These are phyloP conservation scores for Thymelicus sylvestris DNA, from an alignment of 2,888 invertebrate genomes.

Conservation along the genomic window DNA sequence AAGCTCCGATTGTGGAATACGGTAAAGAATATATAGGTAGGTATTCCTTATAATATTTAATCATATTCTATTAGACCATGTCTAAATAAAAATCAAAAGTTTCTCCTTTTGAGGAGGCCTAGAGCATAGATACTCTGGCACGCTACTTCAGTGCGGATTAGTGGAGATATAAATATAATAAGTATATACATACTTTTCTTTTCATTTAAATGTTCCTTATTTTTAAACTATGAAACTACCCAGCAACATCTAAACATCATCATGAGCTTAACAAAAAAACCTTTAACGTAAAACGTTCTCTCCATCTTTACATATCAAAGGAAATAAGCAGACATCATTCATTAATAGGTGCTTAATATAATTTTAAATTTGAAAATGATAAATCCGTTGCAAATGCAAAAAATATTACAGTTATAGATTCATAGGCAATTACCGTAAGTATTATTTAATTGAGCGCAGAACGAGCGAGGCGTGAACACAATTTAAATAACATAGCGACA, in stretches of 20 bases:
- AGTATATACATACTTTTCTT: too few species aligned
- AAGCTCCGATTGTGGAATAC: conserved; percentile 55
- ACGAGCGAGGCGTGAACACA: conserved; percentile 21
- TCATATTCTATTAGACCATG: too few species aligned
- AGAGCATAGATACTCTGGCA: too few species aligned
- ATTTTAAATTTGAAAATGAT: conserved; percentile 9
- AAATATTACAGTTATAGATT: conserved; percentile 15
- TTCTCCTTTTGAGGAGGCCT: too few species aligned
- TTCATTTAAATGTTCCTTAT: background rate
- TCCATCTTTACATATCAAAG: background rate
- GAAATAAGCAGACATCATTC: background rate
- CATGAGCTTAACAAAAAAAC: conserved; percentile 4
- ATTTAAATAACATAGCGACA: conserved; percentile 44
- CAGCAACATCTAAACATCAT: background rate
- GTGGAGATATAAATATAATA: too few species aligned
- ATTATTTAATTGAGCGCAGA: conserved; percentile 25
- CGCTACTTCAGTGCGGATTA: too few species aligned
- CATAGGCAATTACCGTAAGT: conserved; percentile 10
- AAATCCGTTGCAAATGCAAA: background rate
- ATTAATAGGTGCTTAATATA: background rate
- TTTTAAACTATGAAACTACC: background rate
- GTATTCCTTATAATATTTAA: too few species aligned
- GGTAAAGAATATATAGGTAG: conserved; percentile 12
- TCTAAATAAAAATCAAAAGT: too few species aligned
- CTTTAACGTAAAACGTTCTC: background rate